A percentile compares a stretch with the other conserved stretches of the same genome.
Evolutionary conservation across 2,797 vertebrate genomes (phyloP).

Genomic region (Epinephelus coioides): DNA sequence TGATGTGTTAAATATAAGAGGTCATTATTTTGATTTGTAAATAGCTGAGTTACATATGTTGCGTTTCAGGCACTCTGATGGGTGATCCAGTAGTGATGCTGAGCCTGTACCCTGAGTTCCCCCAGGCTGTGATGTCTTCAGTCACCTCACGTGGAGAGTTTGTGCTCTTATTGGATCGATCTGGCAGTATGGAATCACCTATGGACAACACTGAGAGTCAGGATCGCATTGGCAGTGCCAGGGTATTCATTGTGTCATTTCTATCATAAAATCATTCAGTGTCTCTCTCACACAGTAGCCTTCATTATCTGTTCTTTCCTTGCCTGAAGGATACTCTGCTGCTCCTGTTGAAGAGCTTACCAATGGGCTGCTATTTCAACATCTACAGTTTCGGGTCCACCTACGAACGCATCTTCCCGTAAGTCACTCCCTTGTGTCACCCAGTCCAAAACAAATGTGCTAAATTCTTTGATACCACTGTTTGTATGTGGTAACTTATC

Average conservation of each 20-base stretch:
- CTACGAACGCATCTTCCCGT: slow-evolving; percentile 88
- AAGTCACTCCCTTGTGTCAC: slow-evolving; percentile 59
- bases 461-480: background rate
- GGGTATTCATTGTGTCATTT: slow-evolving; percentile 70
- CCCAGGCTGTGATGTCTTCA: slow-evolving; percentile 1
- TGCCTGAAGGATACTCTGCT: slow-evolving; percentile 88
- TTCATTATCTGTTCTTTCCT: background rate
- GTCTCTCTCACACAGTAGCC: background rate
- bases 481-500: background rate
- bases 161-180: slow-evolving; percentile 81
- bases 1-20: background rate
- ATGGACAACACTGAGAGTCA: too few species aligned
- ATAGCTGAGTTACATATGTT: background rate
- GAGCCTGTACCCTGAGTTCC: slow-evolving; percentile 85
- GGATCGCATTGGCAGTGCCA: slow-evolving; percentile 68
- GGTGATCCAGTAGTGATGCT: slow-evolving; percentile 64
- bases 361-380: slow-evolving; percentile 91
- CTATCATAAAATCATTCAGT: accelerated
- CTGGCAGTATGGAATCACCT: slow-evolving; percentile 83
- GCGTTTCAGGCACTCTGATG: background rate
- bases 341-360: slow-evolving; percentile 92
- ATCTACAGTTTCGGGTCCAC: slow-evolving; percentile 89
- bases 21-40: background rate
- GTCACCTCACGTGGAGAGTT: background rate
- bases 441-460: background rate